These are phyloP conservation scores for Hippopotamus amphibius DNA, from an alignment of 2,113 vertebrate genomes.

Conservation along the genomic window DNA sequence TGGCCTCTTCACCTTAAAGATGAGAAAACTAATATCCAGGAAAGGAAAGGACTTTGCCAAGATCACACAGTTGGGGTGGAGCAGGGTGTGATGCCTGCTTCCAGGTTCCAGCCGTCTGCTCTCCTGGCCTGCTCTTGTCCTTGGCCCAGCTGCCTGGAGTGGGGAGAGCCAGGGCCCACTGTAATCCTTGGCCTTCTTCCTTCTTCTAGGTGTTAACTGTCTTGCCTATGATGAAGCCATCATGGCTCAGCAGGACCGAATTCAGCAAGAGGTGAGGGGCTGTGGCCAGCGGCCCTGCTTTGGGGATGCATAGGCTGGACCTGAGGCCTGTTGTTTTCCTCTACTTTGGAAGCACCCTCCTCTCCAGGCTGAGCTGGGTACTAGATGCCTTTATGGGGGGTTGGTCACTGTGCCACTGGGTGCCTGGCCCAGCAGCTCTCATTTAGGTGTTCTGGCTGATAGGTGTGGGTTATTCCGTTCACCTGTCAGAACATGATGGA, in stretches of 20 bases:
- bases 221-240: constrained; percentile 96
- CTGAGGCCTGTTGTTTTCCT: not conserved
- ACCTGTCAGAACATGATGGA: not conserved
- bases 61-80: not conserved
- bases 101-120: not conserved
- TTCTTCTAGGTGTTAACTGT: constrained; percentile 92
- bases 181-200: not conserved
- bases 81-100: not conserved
- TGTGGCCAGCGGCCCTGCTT: not conserved
- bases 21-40: not conserved
- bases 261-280: constrained; percentile 94
- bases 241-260: constrained; percentile 96
- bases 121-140: not conserved
- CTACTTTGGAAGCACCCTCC: not conserved
- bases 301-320: not conserved
- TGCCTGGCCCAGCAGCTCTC: not conserved
- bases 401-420: not conserved
- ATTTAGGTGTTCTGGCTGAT: not conserved
- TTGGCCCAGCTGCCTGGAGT: not conserved
- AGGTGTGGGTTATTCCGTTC: not conserved
- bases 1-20: not conserved
- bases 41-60: not conserved
- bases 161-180: not conserved
- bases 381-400: not conserved
- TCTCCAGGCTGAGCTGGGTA: not conserved